These are phyloP conservation scores for Chironex yamaguchii DNA, from an alignment of 30 jellyfish, hydroid and myxozoan genomes.

Conservation along the genomic window DNA sequence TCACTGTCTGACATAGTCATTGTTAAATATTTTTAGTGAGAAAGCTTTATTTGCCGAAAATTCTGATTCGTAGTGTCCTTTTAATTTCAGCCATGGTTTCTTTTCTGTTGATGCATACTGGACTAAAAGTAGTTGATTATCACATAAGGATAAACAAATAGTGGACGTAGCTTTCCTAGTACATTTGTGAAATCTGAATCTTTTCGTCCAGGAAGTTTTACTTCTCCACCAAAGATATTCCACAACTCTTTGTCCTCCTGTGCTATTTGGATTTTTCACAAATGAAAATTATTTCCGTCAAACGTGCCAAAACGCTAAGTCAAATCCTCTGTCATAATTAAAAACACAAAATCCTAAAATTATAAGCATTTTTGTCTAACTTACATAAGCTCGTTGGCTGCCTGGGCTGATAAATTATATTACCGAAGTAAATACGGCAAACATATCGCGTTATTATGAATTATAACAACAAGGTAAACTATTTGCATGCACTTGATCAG, in stretches of 20 bases:
- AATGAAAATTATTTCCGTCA: neutral
- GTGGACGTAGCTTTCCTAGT: conserved; percentile 42
- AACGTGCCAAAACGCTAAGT: neutral
- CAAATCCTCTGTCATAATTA: too few relatives aligned
- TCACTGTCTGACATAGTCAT: conserved; percentile 26
- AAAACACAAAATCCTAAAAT: too few relatives aligned
- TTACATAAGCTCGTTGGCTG: too few relatives aligned
- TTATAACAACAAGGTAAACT: too few relatives aligned
- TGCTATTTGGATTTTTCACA: conserved; percentile 43
- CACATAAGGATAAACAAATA: conserved; percentile 43
- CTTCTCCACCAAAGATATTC: conserved; percentile 43
- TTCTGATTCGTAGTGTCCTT: conserved; percentile 24
- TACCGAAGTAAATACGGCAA: too few relatives aligned
- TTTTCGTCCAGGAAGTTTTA: conserved; percentile 23
- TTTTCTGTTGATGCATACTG: conserved; percentile 25
- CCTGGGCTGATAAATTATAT: too few relatives aligned
- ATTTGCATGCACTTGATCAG: too few relatives aligned
- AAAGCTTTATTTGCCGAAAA: conserved; percentile 24
- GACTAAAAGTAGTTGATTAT: conserved; percentile 25
- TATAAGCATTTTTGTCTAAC: too few relatives aligned
- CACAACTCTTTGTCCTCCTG: conserved; percentile 58
- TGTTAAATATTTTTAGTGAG: conserved; percentile 4
- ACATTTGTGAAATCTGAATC: conserved; percentile 6
- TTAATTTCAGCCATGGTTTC: conserved; percentile 52
- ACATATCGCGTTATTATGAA: too few relatives aligned